phyloP scores from a whole-genome alignment of 1,140 invertebrate species.

The Dendrolimus punctatus region DNA sequence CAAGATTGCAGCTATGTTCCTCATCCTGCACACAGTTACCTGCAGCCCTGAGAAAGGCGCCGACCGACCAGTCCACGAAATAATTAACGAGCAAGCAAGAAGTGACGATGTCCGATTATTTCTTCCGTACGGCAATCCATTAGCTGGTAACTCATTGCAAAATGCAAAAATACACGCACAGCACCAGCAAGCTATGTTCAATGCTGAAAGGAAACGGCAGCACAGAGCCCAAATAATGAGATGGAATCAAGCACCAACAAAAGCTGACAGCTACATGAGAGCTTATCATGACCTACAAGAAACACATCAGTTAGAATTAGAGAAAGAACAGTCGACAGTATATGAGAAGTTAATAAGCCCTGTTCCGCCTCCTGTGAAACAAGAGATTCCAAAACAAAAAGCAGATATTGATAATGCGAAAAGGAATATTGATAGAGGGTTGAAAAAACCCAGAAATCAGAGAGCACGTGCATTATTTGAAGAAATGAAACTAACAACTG shows the following conservation, averaged over 20 bases:
- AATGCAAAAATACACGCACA: constrained; percentile 50
- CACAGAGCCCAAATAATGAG: constrained; percentile 57
- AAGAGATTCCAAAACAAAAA: constrained; percentile 10
- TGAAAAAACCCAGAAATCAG: too few relatives aligned
- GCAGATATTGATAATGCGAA: constrained; percentile 21
- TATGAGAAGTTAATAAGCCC: constrained; percentile 18
- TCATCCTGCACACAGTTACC: constrained; percentile 27
- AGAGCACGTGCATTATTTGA: too few relatives aligned
- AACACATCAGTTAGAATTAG: constrained; percentile 53
- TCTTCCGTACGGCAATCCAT: constrained; percentile 54
- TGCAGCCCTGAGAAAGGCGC: constrained; percentile 32
- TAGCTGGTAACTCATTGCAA: constrained; percentile 50
- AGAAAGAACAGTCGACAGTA: constrained; percentile 47
- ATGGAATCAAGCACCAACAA: constrained; percentile 36
- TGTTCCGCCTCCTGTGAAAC: background rate
- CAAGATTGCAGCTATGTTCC: constrained; percentile 16
- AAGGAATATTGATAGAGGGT: constrained; percentile 17
- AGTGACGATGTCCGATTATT: constrained; percentile 35
- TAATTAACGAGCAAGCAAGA: constrained; percentile 54
- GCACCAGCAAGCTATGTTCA: constrained; percentile 65
- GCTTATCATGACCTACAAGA: constrained; percentile 65
- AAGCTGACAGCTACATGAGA: constrained; percentile 61
- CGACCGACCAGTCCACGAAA: constrained; percentile 48
- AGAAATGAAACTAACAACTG: too few relatives aligned
- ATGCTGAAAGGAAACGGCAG: constrained; percentile 53